Conservation (phyloP, 2,888 invertebrate species). For the Pristionchus exspectatus region DNA sequence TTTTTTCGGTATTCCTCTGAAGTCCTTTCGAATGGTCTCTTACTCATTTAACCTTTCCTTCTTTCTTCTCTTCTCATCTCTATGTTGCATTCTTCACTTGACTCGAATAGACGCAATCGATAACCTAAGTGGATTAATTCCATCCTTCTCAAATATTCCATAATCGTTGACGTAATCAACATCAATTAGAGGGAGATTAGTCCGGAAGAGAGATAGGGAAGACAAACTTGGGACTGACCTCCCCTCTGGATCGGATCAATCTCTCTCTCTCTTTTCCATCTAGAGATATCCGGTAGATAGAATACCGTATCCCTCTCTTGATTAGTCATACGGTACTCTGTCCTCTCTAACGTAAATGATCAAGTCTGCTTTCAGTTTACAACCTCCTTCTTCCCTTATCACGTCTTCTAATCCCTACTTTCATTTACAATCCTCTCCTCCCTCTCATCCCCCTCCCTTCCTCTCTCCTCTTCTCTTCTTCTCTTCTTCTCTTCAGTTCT, state of each 20-base stretch:
- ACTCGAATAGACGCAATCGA: neutral
- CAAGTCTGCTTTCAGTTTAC: conserved; percentile 17
- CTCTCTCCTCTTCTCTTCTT: neutral
- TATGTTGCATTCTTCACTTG: neutral
- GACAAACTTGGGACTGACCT: conserved; percentile 12
- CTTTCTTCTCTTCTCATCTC: neutral
- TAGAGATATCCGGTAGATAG: neutral
- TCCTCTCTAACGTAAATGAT: neutral
- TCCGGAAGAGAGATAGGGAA: neutral
- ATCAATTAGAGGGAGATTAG: conserved; percentile 38
- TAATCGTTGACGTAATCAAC: conserved; percentile 49
- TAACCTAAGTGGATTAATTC: conserved; percentile 28
- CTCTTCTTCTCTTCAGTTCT: conserved; percentile 7
- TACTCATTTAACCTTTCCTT: conserved; percentile 1
- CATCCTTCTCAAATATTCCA: conserved; percentile 30
- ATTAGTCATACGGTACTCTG: conserved; percentile 10
- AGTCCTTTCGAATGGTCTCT: conserved; percentile 12
- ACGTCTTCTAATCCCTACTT: conserved; percentile 40
- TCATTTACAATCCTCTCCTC: conserved; percentile 32
- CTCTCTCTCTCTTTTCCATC: neutral
- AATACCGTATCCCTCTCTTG: neutral
- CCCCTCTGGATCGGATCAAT: neutral
- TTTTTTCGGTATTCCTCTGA: neutral
- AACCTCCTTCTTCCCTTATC: conserved; percentile 38
- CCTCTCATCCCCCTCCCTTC: neutral